phyloP scores from a whole-genome alignment of 2,113 vertebrate species.

The Ciconia boyciana region DNA sequence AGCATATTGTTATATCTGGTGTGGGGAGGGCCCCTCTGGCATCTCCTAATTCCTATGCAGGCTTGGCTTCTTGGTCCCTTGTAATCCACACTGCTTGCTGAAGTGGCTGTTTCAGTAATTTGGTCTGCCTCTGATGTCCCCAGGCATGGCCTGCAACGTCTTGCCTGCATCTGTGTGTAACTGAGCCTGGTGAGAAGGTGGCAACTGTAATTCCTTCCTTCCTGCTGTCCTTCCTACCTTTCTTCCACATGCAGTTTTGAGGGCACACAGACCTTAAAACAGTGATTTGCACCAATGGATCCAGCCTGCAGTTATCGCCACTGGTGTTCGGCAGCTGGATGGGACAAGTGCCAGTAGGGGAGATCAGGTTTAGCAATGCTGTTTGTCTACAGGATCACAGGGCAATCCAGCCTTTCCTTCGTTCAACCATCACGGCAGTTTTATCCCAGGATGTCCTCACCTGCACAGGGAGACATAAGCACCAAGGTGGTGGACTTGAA shows the following conservation, averaged over 20 bases:
- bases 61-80: neutral
- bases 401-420: accelerated
- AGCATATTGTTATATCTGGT: neutral
- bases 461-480: accelerated
- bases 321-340: neutral
- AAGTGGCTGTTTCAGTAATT: neutral
- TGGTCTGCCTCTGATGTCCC: neutral
- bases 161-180: neutral
- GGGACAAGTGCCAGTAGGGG: neutral
- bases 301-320: neutral
- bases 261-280: neutral
- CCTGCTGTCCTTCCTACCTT: neutral
- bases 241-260: accelerated
- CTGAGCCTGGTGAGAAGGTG: neutral
- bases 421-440: neutral
- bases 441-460: neutral
- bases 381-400: neutral
- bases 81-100: neutral
- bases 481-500: neutral
- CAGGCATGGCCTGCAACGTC: neutral
- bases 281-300: neutral
- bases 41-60: neutral
- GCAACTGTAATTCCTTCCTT: neutral
- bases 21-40: neutral
- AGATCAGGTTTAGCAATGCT: accelerated